phyloP scores from a whole-genome alignment of 1,140 invertebrate species.

The Tetranychus cinnabarinus region DNA sequence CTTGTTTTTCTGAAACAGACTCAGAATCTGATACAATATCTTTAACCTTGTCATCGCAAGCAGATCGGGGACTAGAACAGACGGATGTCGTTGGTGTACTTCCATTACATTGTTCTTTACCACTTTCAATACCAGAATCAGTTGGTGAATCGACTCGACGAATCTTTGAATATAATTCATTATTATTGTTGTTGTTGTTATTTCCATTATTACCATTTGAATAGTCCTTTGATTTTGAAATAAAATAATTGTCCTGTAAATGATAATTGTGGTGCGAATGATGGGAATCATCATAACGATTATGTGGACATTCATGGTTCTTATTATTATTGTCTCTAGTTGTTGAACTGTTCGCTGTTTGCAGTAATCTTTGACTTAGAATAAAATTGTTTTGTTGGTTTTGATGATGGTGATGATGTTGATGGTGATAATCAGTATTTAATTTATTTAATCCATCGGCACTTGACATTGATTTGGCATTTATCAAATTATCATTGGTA shows the following conservation, averaged over 20 bases:
- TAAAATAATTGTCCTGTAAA: too few species aligned
- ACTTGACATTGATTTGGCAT: slow-evolving; percentile 40
- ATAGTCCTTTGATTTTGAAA: not conserved
- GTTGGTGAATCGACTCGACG: slow-evolving; percentile 64
- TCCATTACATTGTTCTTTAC: slow-evolving; percentile 35
- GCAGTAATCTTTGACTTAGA: not conserved
- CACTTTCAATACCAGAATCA: slow-evolving; percentile 73
- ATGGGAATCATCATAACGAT: too few species aligned
- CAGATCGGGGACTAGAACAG: slow-evolving; percentile 52
- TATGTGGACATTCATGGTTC: too few species aligned
- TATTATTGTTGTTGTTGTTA: not conserved
- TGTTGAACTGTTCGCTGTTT: not conserved
- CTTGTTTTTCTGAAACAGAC: slow-evolving; percentile 10
- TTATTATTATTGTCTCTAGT: not conserved
- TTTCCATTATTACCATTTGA: not conserved
- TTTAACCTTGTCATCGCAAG: slow-evolving; percentile 43
- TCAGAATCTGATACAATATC: slow-evolving; percentile 12
- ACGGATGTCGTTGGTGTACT: slow-evolving; percentile 31
- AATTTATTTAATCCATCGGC: slow-evolving; percentile 27
- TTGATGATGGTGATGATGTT: too few species aligned
- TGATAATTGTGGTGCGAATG: too few species aligned
- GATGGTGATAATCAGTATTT: slow-evolving; percentile 28
- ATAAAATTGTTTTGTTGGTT: not conserved
- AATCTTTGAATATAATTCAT: slow-evolving; percentile 21
- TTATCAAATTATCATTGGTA: slow-evolving; percentile 35